Percentiles rank a stretch among this genome's conserved stretches.
These are phyloP conservation scores for Ricordea florida DNA, from an alignment of 92 coral and sea anemone genomes.

Conservation along the genomic window DNA sequence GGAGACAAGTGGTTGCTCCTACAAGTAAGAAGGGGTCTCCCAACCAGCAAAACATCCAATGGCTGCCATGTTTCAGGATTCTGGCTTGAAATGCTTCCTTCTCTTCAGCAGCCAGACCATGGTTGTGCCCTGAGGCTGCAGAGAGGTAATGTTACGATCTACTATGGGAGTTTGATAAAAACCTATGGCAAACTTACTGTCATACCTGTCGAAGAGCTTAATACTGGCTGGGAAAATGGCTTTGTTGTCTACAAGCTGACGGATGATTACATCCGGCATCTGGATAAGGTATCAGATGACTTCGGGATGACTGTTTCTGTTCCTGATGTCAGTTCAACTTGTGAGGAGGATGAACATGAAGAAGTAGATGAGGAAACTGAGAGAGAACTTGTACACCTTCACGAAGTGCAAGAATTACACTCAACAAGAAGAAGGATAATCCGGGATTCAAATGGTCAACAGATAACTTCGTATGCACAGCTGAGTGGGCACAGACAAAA, in stretches of 20 bases:
- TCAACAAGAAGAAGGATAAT: conserved; percentile 28
- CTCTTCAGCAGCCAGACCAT: too few species aligned
- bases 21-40: conserved; percentile 32
- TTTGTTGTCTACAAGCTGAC: conserved; percentile 27
- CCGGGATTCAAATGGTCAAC: conserved; percentile 25
- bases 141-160: background rate
- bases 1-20: conserved; percentile 51
- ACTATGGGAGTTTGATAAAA: conserved; percentile 41
- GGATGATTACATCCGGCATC: conserved; percentile 3
- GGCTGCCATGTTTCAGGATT: conserved; percentile 50
- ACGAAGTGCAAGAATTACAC: conserved; percentile 11
- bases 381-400: conserved; percentile 5
- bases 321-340: background rate
- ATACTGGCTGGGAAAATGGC: conserved; percentile 44
- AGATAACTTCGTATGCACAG: conserved; percentile 12
- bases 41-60: background rate
- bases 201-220: conserved; percentile 16
- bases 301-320: background rate
- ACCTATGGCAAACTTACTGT: conserved; percentile 14
- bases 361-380: conserved; percentile 5
- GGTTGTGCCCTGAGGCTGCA: too few species aligned
- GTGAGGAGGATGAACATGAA: background rate
- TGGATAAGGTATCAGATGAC: conserved; percentile 7
- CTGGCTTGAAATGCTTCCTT: conserved; percentile 33
- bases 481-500: too few species aligned